Evolutionary conservation across 2,888 invertebrate genomes (phyloP), one percentile per base, ranked within the genome.

Genomic region (Agrotis puta): DNA sequence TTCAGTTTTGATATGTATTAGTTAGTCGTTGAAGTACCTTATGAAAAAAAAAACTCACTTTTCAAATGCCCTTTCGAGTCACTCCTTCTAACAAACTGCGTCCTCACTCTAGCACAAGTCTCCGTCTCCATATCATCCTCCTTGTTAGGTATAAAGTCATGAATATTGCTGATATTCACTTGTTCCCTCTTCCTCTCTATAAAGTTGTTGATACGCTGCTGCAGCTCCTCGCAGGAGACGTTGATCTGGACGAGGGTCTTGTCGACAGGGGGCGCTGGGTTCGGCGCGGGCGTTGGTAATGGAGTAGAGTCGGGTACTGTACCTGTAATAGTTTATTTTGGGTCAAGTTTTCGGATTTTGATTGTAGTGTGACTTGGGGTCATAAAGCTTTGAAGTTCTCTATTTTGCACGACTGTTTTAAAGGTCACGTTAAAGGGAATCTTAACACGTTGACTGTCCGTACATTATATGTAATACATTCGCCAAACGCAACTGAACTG

Each of bases 31-130:
- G n/a, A n/a, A n/a, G n/a, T n/a, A n/a, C n/a, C n/a, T n/a, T n/a
- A n/a, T n/a, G n/a, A n/a, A n/a, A n/a, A n/a, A n/a, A n/a, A n/a
- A 43, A 1, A 89, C 90, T 89, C 92, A 98, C 98, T 97, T 97
- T 97, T 98, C 70, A 98, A 96, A 93, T 98, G 98, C 79, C 98
- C 97, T 89, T 97, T 98, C 0, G 98, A 97, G 88, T 97, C 98
- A 83, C 97, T 97, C 65, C 97, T 96, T 80, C 97, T 97, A 5
- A 97, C 95, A 74, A 98, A 97, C 82, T 97, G 96, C 53, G 98
- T 97, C 89, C 98, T 97, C 18, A 98, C 97, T 88, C 98, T 95
- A 0, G 98, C 98, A 93, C 98, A 98, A 0, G 97, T 97, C 79
- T 94, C 95, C 79, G 96, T 94, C 33, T 94, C 94, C 69, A 96